Evolutionary conservation across 2,797 vertebrate genomes (phyloP).

Genomic region (Anabas testudineus): DNA sequence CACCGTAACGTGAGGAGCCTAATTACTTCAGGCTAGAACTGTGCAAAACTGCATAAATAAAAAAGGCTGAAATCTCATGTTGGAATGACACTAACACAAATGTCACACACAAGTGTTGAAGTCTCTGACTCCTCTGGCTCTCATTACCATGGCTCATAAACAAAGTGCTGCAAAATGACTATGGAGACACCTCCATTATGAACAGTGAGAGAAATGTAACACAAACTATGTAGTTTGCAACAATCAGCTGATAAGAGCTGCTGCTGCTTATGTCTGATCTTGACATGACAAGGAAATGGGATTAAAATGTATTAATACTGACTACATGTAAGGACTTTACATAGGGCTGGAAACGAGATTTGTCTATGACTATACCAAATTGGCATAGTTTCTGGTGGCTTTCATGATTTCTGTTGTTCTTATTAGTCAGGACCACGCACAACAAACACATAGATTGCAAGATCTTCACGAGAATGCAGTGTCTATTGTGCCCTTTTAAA

Average conservation of each 20-base stretch:
- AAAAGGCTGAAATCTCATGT: not conserved
- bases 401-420: not conserved
- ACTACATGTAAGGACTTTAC: not conserved
- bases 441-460: not conserved
- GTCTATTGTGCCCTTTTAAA: conserved; percentile 18
- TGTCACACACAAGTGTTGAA: conserved; percentile 34
- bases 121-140: conserved; percentile 8
- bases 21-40: not conserved
- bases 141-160: conserved; percentile 25
- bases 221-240: conserved; percentile 43
- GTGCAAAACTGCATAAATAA: not conserved
- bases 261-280: not conserved
- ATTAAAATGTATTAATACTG: not conserved
- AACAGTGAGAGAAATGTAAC: conserved; percentile 61
- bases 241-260: conserved; percentile 26
- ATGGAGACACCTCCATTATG: conserved; percentile 49
- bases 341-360: not conserved
- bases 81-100: not conserved
- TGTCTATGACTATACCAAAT: not conserved
- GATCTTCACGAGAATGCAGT: not conserved
- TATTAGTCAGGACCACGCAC: not conserved
- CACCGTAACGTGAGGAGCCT: not conserved
- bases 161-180: conserved; percentile 19
- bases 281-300: not conserved
- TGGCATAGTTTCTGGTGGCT: not conserved